Evolutionary conservation across 2,797 vertebrate genomes (phyloP).

Genomic region (Chloroceryle amazona): DNA sequence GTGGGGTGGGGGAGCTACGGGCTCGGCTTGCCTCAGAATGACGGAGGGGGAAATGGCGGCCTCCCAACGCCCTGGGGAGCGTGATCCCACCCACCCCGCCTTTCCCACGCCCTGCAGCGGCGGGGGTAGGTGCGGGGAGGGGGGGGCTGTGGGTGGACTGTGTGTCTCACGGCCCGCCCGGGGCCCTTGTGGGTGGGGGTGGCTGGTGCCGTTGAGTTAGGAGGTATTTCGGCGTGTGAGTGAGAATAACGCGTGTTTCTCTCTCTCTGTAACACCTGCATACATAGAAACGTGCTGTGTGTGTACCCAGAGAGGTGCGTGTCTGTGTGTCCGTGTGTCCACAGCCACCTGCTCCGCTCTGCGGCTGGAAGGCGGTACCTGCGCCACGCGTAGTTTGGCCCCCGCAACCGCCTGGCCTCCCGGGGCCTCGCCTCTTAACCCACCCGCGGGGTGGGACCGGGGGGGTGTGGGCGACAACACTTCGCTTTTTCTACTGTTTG

Average conservation of each 20-base stretch:
- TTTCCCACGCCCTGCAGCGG: fast-evolving
- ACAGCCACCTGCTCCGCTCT: too few relatives aligned
- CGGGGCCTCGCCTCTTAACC: fast-evolving
- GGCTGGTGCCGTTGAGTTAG: fast-evolving
- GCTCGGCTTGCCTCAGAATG: background rate
- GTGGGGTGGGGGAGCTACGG: background rate
- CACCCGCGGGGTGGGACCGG: fast-evolving
- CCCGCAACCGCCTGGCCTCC: fast-evolving
- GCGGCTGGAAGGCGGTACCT: background rate
- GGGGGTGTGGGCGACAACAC: too few relatives aligned
- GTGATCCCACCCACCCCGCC: too few relatives aligned
- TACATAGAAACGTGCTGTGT: too few relatives aligned
- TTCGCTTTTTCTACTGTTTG: too few relatives aligned
- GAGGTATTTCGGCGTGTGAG: background rate
- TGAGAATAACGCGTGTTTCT: background rate
- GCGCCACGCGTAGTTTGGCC: background rate
- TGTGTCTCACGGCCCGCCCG: too few relatives aligned
- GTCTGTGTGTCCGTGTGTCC: fast-evolving
- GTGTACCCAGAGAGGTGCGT: too few relatives aligned
- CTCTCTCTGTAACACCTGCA: fast-evolving
- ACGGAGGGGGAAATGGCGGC: background rate
- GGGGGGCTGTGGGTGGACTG: too few relatives aligned
- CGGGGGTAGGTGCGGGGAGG: too few relatives aligned
- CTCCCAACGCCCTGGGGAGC: too few relatives aligned
- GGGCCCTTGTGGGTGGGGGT: background rate